These are phyloP conservation scores for Alviniconcha strummeri DNA, from an alignment of 2,888 invertebrate species.

Conservation along the genomic window DNA sequence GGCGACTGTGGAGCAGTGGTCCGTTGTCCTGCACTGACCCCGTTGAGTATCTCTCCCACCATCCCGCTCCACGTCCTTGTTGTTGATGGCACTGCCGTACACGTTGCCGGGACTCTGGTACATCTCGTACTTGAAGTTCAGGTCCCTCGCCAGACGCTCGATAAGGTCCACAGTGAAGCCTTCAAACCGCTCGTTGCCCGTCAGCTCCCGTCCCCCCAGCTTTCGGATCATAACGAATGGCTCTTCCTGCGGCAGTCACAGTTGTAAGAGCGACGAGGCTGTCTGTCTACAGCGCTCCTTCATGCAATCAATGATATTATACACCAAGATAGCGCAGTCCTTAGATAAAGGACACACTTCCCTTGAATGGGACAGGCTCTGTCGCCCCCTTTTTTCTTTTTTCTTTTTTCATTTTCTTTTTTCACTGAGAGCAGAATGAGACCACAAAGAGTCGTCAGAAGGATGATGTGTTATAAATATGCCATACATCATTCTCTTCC, in stretches of 20 bases:
- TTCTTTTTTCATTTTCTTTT: too few relatives aligned
- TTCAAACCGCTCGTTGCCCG: constrained; percentile 49
- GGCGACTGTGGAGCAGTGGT: neutral
- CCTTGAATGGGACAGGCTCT: too few relatives aligned
- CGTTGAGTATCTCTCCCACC: constrained; percentile 55
- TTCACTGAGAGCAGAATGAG: too few relatives aligned
- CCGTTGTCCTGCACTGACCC: constrained; percentile 45
- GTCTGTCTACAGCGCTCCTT: too few relatives aligned
- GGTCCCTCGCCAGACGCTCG: constrained; percentile 45
- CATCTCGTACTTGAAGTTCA: constrained; percentile 58
- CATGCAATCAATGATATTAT: too few relatives aligned
- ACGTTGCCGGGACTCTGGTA: constrained; percentile 52
- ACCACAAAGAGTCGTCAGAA: too few relatives aligned
- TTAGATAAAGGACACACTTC: too few relatives aligned
- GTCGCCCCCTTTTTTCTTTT: too few relatives aligned
- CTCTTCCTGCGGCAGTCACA: constrained; percentile 50
- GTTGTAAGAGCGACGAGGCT: too few relatives aligned
- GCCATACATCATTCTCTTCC: too few relatives aligned
- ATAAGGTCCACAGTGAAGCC: constrained; percentile 65
- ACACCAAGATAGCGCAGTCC: too few relatives aligned
- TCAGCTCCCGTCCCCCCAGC: constrained; percentile 31
- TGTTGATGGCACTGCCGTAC: constrained; percentile 42
- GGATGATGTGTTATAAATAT: too few relatives aligned
- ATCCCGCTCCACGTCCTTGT: constrained; percentile 59
- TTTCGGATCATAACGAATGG: constrained; percentile 60